Conservation (phyloP, 2,797 vertebrate species). For the Vespertilio murinus region DNA sequence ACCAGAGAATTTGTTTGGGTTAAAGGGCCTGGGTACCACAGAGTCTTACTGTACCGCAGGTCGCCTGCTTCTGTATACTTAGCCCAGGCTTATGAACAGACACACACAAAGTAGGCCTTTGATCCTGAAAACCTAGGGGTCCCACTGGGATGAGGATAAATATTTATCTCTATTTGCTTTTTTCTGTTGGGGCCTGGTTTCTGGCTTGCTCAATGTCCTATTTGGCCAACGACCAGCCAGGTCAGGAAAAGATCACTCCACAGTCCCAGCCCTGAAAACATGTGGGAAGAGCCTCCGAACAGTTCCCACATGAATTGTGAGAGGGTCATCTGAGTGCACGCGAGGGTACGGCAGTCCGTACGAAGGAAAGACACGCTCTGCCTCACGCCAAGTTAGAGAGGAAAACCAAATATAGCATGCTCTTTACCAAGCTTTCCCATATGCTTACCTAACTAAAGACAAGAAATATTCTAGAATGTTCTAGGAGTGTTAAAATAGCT, state of each 20-base stretch:
- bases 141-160: constrained; percentile 58
- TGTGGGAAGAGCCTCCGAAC: constrained; percentile 60
- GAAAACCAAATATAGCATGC: constrained; percentile 59
- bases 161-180: constrained; percentile 75
- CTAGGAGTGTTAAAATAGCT: not conserved
- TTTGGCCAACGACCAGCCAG: constrained; percentile 77
- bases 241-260: constrained; percentile 79
- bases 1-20: constrained; percentile 41
- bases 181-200: constrained; percentile 62
- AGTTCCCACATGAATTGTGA: constrained; percentile 70
- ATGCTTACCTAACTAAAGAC: constrained; percentile 14
- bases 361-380: constrained; percentile 47
- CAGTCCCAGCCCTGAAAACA: constrained; percentile 71
- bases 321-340: constrained; percentile 75
- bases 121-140: constrained; percentile 70
- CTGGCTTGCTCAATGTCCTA: constrained; percentile 73
- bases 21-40: constrained; percentile 43
- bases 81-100: constrained; percentile 44
- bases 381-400: constrained; percentile 6
- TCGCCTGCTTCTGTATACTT: constrained; percentile 32
- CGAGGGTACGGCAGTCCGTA: constrained; percentile 35
- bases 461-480: constrained; percentile 34
- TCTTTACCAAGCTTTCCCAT: constrained; percentile 46
- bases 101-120: constrained; percentile 65
- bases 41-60: constrained; percentile 17